A percentile compares a stretch with the other conserved stretches of the same genome.
phyloP scores from a whole-genome alignment of 2,797 vertebrate genomes.

The Schizopygopsis pylzovi region DNA sequence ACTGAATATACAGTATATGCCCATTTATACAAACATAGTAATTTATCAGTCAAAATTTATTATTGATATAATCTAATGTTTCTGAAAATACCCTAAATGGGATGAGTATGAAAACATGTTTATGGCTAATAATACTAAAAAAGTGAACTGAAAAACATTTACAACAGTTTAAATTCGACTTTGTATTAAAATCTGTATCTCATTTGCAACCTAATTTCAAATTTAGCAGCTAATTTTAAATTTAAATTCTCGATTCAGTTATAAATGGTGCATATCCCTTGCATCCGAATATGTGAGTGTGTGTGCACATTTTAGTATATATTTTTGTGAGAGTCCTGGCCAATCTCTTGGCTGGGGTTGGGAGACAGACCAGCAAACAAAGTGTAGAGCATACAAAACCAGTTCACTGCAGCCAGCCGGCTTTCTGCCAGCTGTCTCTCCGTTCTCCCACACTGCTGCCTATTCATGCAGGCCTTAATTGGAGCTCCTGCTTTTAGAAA shows the following conservation, averaged over 20 bases:
- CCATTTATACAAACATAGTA: neutral
- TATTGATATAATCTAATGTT: neutral
- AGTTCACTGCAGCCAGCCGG: conserved; percentile 61
- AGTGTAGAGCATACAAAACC: conserved; percentile 51
- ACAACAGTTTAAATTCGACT: neutral
- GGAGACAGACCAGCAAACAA: conserved; percentile 59
- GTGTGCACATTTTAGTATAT: neutral
- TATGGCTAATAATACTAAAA: neutral
- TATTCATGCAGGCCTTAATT: conserved; percentile 75
- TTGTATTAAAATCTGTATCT: neutral
- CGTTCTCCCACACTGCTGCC: conserved; percentile 36
- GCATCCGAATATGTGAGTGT: neutral
- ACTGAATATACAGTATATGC: neutral
- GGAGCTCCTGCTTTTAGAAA: conserved; percentile 61
- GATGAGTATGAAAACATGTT: neutral
- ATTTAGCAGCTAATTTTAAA: neutral
- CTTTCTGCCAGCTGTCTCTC: conserved; percentile 60
- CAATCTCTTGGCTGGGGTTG: conserved; percentile 54
- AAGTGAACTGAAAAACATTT: neutral
- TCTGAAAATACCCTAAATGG: neutral
- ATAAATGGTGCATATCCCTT: neutral
- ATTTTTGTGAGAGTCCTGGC: conserved; percentile 22
- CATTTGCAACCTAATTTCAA: neutral
- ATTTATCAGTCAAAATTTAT: neutral
- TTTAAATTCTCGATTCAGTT: neutral